Percentiles rank a stretch among this genome's conserved stretches.
Conservation (phyloP, 2,113 vertebrate genomes). For the Colistium nudipinnis region DNA sequence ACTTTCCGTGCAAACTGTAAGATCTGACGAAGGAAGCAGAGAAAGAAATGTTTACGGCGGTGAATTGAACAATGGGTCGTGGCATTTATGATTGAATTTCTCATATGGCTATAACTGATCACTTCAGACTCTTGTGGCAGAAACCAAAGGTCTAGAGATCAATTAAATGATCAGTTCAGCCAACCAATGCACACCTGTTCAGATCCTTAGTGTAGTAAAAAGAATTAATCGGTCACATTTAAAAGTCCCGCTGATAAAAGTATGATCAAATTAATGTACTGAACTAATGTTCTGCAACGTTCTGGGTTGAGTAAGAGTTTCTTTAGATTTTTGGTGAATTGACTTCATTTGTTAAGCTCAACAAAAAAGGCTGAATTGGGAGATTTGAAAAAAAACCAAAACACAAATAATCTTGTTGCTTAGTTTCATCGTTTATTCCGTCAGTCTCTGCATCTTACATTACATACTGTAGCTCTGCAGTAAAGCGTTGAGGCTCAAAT, state of each 20-base stretch:
- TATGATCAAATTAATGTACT: not conserved
- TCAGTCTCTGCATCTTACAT: constrained; percentile 50
- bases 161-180: not conserved
- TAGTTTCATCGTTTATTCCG: constrained; percentile 78
- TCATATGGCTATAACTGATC: not conserved
- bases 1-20: constrained; percentile 52
- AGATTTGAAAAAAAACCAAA: constrained; percentile 2
- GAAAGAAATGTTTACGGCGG: not conserved
- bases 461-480: constrained; percentile 64
- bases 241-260: not conserved
- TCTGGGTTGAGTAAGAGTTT: no score
- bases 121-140: no score
- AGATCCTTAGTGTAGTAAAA: not conserved
- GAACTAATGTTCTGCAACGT: no score
- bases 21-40: constrained; percentile 9
- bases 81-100: not conserved
- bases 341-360: not conserved
- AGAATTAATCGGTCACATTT: not conserved
- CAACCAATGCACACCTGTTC: not conserved
- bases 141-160: not conserved
- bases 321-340: no score
- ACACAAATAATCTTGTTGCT: constrained; percentile 47
- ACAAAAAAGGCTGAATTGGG: not conserved
- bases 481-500: constrained; percentile 61
- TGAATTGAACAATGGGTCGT: not conserved